Evolutionary conservation across 2,113 vertebrate genomes (phyloP).

Genomic region (Solea solea): DNA sequence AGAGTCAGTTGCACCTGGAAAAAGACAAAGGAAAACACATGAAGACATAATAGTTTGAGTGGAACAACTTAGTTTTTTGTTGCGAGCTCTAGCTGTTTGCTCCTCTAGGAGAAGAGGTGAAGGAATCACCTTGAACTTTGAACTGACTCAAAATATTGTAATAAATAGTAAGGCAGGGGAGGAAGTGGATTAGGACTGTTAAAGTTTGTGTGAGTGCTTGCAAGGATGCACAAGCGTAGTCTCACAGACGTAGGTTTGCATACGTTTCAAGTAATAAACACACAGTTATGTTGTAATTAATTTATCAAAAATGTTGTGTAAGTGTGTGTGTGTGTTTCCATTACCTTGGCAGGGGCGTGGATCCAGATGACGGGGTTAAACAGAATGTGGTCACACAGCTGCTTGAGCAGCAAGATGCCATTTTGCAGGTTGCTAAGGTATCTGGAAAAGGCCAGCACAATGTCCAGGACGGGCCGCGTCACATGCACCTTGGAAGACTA

Average conservation of each 20-base stretch:
- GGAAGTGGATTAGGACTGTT: slow-evolving; percentile 24
- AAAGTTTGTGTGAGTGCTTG: slow-evolving; percentile 6
- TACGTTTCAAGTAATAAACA: neutral
- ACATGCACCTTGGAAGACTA: slow-evolving; percentile 97
- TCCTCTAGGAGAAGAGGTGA: slow-evolving; percentile 19
- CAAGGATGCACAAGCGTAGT: too few species aligned
- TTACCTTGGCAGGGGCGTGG: slow-evolving; percentile 94
- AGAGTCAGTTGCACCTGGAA: slow-evolving; percentile 90
- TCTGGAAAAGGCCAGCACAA: slow-evolving; percentile 93
- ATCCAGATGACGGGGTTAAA: slow-evolving; percentile 99
- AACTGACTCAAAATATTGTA: slow-evolving; percentile 25
- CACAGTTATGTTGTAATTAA: too few species aligned
- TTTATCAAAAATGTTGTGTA: neutral
- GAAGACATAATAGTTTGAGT: neutral
- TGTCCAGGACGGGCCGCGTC: slow-evolving; percentile 90
- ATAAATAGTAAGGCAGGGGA: slow-evolving; percentile 18
- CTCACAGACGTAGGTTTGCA: neutral
- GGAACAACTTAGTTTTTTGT: slow-evolving; percentile 22
- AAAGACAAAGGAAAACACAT: slow-evolving; percentile 8
- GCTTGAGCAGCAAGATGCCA: slow-evolving; percentile 93
- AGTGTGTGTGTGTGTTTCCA: neutral
- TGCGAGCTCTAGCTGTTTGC: slow-evolving; percentile 6
- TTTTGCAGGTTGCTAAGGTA: slow-evolving; percentile 95
- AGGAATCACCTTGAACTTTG: slow-evolving; percentile 35
- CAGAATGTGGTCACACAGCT: slow-evolving; percentile 96